Evolutionary conservation across 2,797 vertebrate species (phyloP), one percentile per base, ranked within the genome.

Genomic region (Microchirus variegatus): DNA sequence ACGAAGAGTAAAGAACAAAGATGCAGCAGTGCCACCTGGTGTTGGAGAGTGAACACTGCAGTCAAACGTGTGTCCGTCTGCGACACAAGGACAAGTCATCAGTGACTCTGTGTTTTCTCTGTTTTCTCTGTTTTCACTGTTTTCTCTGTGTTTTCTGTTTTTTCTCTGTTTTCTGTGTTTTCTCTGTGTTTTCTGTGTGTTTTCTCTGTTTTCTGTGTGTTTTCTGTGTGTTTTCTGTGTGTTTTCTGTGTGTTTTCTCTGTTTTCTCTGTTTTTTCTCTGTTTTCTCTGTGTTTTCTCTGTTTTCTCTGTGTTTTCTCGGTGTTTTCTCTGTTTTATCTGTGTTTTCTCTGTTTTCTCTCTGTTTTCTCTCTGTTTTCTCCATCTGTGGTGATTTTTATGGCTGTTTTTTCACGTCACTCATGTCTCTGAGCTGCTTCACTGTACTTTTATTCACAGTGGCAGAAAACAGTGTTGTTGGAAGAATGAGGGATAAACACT

Each of bases 21-120:
- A 80, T 83, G 46, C 85, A 65, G 79, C 78, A 84, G 87, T 90
- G 91, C 91, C 92, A 87, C 76, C 92, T 87, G 73, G 89, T 90
- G 93, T 63, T 63, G 15, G 48, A 38, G 12, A 8, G 15, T 0
- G 5, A 42, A 53, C 15, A 86, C 70, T 82, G 50, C 77, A 64
- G 59, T 63, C 53, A 74, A 77, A 63, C 73, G 67, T 36, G 53
- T 11, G 75, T 82, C 78, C 79, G 84, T 86, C 78, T 85, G 74
- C 67, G 72, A 64, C 80, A 84, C 70, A 71, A 90, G 82, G 84
- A 74, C 77, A 89, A 89, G 64, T 80, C 78, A 82, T 86, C 80
- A 83, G 77, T 68, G 57, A 75, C 63, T 63, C 74, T 70, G 83
- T 59, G 78, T 67, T 72, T 76, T 87, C 82, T 82, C 80, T n/a